Evolutionary conservation across 2,888 invertebrate species (phyloP), one percentile per base, ranked within the genome.

Genomic region (Epinotia ramella): DNA sequence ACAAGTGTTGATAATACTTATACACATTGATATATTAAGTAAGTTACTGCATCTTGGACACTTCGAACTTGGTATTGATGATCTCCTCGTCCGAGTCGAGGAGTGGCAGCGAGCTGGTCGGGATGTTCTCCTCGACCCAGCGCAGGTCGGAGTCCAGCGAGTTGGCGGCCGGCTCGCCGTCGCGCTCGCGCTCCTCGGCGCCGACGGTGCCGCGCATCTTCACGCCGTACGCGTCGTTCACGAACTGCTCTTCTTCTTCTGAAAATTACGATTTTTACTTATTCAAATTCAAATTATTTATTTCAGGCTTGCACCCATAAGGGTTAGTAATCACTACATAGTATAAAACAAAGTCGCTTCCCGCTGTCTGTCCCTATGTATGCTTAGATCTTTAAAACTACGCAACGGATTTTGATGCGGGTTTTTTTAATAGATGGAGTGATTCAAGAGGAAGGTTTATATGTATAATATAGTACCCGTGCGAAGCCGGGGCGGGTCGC

Each of bases 51-150:
- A 98, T 98, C 93, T 98, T 98, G 70, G 97, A 97, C 79, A 97
- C 96, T 94, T 98, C 98, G 89, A 98, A 98, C 90, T 97, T 96
- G 2, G 97, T 97, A 83, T 96, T 97, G 83, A 97, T 96, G 71
- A 98, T 96, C 92, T 98, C 98, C 92, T 98, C 98, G 85, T 95
- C 98, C 94, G 86, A 98, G 89, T 86, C 97, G 89, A 82, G 96
- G 92, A 88, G 96, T 81, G 84, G 97, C 89, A 83, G 96, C 87
- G 97, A 95, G 77, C 97, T 96, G 44, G 97, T 95, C 0, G 98
- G 98, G 81, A 99, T 98, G 89, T 99, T 98, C 82, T 98, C 98
- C 87, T 99, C 99, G 7, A 99, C 97, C 99, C 99, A 99, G 85
- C 98, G 91, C 3, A 95, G 84, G 87, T 95, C 91, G 73, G 94